These are phyloP conservation scores for Fistularia tabacaria DNA, from an alignment of 2,797 vertebrate genomes.

Conservation along the genomic window DNA sequence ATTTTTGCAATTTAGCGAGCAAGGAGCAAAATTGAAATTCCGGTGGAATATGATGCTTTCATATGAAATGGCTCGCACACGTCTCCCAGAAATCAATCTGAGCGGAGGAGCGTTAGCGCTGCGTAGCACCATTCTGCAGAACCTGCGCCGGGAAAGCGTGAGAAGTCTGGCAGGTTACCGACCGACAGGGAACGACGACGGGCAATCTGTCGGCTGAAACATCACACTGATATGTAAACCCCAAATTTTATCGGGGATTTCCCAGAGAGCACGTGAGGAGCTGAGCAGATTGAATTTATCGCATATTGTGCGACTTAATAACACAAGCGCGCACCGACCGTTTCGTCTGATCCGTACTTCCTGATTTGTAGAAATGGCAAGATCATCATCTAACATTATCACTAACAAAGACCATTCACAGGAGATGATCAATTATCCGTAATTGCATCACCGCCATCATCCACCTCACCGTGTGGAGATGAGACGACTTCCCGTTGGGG, in stretches of 20 bases:
- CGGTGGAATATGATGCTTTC: conserved; percentile 16
- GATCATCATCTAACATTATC: conserved; percentile 55
- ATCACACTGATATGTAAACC: conserved; percentile 23
- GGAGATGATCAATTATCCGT: conserved; percentile 64
- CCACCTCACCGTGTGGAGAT: conserved; percentile 57
- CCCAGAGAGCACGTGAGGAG: background rate
- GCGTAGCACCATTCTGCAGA: conserved; percentile 40
- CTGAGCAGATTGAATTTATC: conserved; percentile 2
- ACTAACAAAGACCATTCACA: conserved; percentile 56
- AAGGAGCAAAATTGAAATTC: too few relatives aligned
- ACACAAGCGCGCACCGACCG: conserved; percentile 7
- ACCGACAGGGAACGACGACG: conserved; percentile 41
- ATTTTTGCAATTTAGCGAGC: conserved; percentile 1
- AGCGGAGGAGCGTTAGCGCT: conserved; percentile 11
- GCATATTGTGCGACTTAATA: background rate
- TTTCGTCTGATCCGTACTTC: conserved; percentile 25
- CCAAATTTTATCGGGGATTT: background rate
- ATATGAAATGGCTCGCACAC: conserved; percentile 31
- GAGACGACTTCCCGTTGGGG: conserved; percentile 56
- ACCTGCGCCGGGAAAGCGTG: conserved; percentile 38
- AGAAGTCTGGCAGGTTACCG: conserved; percentile 55
- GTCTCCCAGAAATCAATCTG: conserved; percentile 18
- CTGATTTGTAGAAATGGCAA: conserved; percentile 26
- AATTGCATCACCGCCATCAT: conserved; percentile 66
- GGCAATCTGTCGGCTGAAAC: conserved; percentile 39